These are phyloP conservation scores for Oryctolagus cuniculus DNA, from an alignment of 2,113 vertebrate genomes.

Conservation along the genomic window mOryCun1.1 NC_091438.1:116149001-116149500, in stretches of 20 bases:
- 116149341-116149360: background rate
- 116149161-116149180: background rate
- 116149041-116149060: background rate
- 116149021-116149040: background rate
- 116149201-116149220: no score
- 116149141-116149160: background rate
- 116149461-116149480: background rate
- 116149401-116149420: background rate
- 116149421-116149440: background rate
- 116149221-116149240: no score
- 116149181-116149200: no score
- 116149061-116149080: background rate
- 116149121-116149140: background rate
- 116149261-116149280: no score
- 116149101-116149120: background rate
- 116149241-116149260: no score
- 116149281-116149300: no score
- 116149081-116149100: background rate
- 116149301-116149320: background rate
- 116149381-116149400: background rate
- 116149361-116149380: background rate
- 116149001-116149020: background rate
- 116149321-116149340: background rate
- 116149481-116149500: background rate
- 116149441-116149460: background rate